Conservation (phyloP, 2,888 invertebrate species). For the Drosophila meridionalis region DNA sequence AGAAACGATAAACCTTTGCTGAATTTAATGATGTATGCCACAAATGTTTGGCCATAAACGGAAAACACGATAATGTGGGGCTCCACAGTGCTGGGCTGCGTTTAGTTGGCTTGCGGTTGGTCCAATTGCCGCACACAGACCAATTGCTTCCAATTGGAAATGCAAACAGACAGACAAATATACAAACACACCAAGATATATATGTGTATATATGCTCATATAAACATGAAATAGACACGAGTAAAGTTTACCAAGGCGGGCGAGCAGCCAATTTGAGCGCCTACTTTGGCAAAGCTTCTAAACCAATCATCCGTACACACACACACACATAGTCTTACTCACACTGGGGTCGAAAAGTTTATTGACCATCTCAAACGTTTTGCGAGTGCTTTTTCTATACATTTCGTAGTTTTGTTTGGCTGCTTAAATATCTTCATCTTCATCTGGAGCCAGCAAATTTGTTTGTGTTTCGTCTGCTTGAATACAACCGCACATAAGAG, state of each 20-base stretch:
- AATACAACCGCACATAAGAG: constrained; percentile 47
- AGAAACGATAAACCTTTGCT: neutral
- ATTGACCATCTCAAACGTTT: constrained; percentile 57
- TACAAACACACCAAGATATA: constrained; percentile 1
- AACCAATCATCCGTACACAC: constrained; percentile 35
- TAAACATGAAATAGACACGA: constrained; percentile 44
- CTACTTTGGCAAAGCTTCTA: constrained; percentile 23
- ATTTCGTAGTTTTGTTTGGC: constrained; percentile 50
- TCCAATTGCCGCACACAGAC: constrained; percentile 11
- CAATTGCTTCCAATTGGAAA: constrained; percentile 28
- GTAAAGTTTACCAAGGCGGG: constrained; percentile 24
- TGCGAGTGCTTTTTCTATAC: constrained; percentile 25
- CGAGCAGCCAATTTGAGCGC: constrained; percentile 41
- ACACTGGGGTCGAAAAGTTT: constrained; percentile 42
- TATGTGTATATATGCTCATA: constrained; percentile 4
- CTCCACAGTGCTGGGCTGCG: constrained; percentile 2
- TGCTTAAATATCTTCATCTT: constrained; percentile 70
- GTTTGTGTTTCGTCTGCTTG: constrained; percentile 66
- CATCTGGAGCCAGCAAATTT: constrained; percentile 60
- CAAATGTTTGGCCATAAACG: constrained; percentile 36
- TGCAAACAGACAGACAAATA: constrained; percentile 29
- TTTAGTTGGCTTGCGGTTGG: constrained; percentile 23
- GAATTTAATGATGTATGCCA: constrained; percentile 26
- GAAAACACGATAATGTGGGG: constrained; percentile 24
- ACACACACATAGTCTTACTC: constrained; percentile 23